Evolutionary conservation across 2,888 invertebrate genomes (phyloP).

Genomic region (Himalopsyche tibetana): DNA sequence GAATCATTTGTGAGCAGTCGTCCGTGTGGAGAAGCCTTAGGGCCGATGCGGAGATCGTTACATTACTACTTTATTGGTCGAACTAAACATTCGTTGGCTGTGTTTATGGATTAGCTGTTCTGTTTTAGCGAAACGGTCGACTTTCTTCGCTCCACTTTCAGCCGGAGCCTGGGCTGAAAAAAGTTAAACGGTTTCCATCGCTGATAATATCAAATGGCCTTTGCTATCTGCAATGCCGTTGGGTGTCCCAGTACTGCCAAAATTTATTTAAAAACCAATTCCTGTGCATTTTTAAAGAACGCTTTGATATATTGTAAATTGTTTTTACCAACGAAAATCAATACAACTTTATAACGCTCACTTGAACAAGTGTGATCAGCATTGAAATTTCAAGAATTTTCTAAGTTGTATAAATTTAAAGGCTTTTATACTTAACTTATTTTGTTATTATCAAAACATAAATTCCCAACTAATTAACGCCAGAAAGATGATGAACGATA

Average conservation of each 20-base stretch:
- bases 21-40: slow-evolving; percentile 1
- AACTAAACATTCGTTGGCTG: slow-evolving; percentile 62
- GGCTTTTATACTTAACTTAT: no score
- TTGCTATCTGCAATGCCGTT: slow-evolving; percentile 51
- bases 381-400: no score
- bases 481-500: no score
- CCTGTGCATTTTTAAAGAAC: neutral
- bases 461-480: no score
- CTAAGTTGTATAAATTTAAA: no score
- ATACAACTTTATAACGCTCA: neutral
- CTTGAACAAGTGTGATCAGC: no score
- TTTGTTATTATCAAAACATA: no score
- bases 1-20: neutral
- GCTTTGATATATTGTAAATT: neutral
- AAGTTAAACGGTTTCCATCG: slow-evolving; percentile 53
- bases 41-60: slow-evolving; percentile 63
- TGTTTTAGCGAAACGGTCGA: slow-evolving; percentile 57
- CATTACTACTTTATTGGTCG: slow-evolving; percentile 63
- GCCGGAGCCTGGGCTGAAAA: slow-evolving; percentile 52
- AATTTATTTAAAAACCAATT: neutral
- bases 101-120: slow-evolving; percentile 66
- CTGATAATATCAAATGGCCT: slow-evolving; percentile 60
- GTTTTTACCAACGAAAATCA: neutral
- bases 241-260: neutral
- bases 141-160: slow-evolving; percentile 59